Evolutionary conservation across 2,797 vertebrate genomes (phyloP).

Genomic region (Valencia hispanica): DNA sequence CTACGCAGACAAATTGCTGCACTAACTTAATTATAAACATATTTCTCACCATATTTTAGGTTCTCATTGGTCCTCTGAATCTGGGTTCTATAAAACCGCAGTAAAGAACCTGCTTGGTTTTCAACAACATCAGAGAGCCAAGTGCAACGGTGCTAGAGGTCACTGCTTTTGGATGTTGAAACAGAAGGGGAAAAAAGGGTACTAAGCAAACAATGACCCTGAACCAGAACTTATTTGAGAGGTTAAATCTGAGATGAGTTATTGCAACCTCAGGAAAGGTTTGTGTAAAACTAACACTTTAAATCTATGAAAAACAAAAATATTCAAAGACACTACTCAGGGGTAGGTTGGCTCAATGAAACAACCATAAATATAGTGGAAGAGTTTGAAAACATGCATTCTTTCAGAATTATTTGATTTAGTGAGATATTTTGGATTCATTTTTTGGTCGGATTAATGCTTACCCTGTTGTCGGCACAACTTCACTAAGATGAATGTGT

Average conservation of each 20-base stretch:
- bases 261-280: neutral
- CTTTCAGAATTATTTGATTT: neutral
- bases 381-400: neutral
- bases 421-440: neutral
- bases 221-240: neutral
- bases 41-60: neutral
- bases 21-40: neutral
- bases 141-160: neutral
- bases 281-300: neutral
- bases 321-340: neutral
- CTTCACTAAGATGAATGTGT: constrained; percentile 34
- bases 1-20: neutral
- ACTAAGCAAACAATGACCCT: neutral
- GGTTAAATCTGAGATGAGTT: too few species aligned
- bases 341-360: neutral
- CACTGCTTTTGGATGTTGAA: neutral
- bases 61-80: neutral
- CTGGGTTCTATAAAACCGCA: neutral
- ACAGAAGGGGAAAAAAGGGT: neutral
- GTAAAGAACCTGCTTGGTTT: neutral
- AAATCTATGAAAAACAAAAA: neutral
- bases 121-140: neutral
- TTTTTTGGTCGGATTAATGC: constrained; percentile 51
- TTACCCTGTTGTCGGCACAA: constrained; percentile 30
- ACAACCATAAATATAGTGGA: neutral